Percentiles rank a stretch among this genome's conserved stretches.
These are phyloP conservation scores for Diarsia rubi DNA, from an alignment of 2,888 invertebrate genomes.

Conservation along the genomic window DNA sequence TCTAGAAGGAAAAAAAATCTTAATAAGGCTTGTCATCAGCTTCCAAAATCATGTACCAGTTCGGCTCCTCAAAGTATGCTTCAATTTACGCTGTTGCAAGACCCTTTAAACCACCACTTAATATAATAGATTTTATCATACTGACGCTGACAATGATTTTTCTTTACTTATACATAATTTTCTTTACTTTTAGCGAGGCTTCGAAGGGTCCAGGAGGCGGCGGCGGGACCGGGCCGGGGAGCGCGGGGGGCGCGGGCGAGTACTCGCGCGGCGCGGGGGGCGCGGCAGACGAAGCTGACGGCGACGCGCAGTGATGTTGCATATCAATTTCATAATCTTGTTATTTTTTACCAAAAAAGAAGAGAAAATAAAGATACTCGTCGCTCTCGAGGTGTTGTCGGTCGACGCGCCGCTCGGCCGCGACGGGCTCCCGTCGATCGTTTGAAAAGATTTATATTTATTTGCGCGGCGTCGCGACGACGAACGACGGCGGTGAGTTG, in stretches of 20 bases:
- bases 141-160: constrained; percentile 2
- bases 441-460: constrained; percentile 73
- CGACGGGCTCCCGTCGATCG: constrained; percentile 66
- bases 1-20: not conserved
- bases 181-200: constrained; percentile 73
- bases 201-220: constrained; percentile 74
- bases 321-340: constrained; percentile 87
- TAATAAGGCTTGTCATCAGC: not conserved
- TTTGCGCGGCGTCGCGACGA: constrained; percentile 72
- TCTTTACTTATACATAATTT: no score
- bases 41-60: not conserved
- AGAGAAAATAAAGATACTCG: constrained; percentile 77
- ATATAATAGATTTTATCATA: not conserved
- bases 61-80: not conserved
- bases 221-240: constrained; percentile 48
- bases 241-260: constrained; percentile 62
- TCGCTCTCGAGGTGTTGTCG: constrained; percentile 57
- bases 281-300: constrained; percentile 72
- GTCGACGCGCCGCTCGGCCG: constrained; percentile 46
- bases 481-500: constrained; percentile 72
- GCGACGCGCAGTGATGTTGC: constrained; percentile 82
- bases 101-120: not conserved
- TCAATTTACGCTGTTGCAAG: not conserved
- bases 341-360: constrained; percentile 87
- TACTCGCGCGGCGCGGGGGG: constrained; percentile 47